Conservation (phyloP, 2,113 vertebrate species). For the Macrotus californicus region DNA sequence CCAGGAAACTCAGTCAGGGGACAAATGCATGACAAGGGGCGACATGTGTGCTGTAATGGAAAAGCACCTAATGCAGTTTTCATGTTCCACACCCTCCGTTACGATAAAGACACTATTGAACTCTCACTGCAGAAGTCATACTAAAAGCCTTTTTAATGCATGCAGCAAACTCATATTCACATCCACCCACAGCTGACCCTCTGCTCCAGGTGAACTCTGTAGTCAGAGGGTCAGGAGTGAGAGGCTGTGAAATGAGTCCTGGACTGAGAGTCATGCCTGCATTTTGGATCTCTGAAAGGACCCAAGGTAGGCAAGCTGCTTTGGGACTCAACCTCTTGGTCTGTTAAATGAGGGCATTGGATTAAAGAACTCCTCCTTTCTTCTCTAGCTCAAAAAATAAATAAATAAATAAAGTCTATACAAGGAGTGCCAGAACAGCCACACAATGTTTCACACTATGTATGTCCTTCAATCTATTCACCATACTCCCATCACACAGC, state of each 20-base stretch:
- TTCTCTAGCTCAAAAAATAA: neutral
- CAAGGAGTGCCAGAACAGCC: neutral
- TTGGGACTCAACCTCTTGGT: neutral
- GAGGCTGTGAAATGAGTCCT: neutral
- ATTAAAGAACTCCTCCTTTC: neutral
- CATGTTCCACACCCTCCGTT: conserved; percentile 16
- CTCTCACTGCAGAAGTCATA: neutral
- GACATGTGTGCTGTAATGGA: conserved; percentile 26
- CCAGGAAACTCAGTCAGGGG: conserved; percentile 47
- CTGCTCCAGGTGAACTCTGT: fast-evolving
- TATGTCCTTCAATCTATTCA: neutral
- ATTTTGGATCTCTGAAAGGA: neutral
- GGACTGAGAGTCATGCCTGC: neutral
- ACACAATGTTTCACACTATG: neutral
- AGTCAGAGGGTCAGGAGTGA: fast-evolving
- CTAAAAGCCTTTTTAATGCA: conserved; percentile 29
- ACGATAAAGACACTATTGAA: conserved; percentile 21
- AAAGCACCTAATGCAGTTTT: conserved; percentile 65
- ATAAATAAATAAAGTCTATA: neutral
- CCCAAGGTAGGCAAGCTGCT: neutral
- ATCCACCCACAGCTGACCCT: neutral
- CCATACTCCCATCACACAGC: neutral
- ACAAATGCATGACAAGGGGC: neutral
- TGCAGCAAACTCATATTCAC: neutral
- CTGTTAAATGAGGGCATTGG: neutral